phyloP scores from a whole-genome alignment of 2,797 vertebrate genomes.

The Gymnopithys bicolor region DNA sequence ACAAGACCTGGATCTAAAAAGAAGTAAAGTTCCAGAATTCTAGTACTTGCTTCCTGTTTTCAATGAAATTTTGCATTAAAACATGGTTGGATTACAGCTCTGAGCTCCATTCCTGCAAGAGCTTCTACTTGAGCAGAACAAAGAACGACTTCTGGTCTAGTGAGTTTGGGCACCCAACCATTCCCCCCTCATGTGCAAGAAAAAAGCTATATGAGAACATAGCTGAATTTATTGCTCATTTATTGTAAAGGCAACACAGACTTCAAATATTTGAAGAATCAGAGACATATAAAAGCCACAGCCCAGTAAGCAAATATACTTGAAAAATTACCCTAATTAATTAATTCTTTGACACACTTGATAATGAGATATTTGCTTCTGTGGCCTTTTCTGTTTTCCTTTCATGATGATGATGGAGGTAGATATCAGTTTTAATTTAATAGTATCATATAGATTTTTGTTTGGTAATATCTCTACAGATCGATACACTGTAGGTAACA shows the following conservation, averaged over 20 bases:
- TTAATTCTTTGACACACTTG: conserved; percentile 48
- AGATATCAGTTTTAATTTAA: not conserved
- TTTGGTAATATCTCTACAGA: not conserved
- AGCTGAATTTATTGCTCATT: not conserved
- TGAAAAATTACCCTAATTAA: conserved; percentile 66
- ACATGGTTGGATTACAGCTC: not conserved
- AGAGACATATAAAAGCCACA: not conserved
- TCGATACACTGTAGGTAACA: not conserved
- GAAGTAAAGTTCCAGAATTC: not conserved
- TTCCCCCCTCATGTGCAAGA: not conserved
- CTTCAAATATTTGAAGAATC: conserved; percentile 36
- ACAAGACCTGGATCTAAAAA: not conserved
- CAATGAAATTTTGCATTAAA: not conserved
- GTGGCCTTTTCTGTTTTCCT: conserved; percentile 29
- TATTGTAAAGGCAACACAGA: not conserved
- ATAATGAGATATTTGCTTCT: conserved; percentile 61
- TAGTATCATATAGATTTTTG: conserved; percentile 10
- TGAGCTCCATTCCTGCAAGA: not conserved
- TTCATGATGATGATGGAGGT: conserved; percentile 16
- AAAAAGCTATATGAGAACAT: not conserved
- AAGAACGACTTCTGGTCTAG: not conserved
- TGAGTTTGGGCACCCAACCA: not conserved
- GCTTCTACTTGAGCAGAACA: not conserved
- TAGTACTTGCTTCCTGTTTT: not conserved
- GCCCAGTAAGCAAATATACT: conserved; percentile 24